Evolutionary conservation across 2,797 vertebrate species (phyloP).

Genomic region (Pseudochaenichthys georgianus): DNA sequence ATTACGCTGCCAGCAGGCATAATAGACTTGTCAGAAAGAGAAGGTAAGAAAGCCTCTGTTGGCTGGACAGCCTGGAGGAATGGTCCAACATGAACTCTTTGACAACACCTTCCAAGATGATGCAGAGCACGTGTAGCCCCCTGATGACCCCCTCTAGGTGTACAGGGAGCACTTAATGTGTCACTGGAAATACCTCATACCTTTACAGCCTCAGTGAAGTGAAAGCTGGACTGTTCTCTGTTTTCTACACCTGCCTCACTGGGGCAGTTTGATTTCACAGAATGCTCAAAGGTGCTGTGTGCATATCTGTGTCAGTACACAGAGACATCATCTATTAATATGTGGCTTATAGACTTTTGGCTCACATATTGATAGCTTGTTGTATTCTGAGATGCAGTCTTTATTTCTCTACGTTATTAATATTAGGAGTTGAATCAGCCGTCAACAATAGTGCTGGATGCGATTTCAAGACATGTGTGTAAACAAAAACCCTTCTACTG

Average conservation of each 20-base stretch:
- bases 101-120: constrained; percentile 38
- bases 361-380: background rate
- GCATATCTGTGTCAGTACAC: background rate
- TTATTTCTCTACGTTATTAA: background rate
- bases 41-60: constrained; percentile 3
- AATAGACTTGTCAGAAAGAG: background rate
- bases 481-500: background rate
- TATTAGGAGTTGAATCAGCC: background rate
- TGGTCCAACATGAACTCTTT: constrained; percentile 38
- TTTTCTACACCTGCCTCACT: background rate
- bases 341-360: background rate
- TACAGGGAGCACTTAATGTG: constrained; percentile 34
- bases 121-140: constrained; percentile 40
- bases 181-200: constrained; percentile 4
- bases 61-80: constrained; percentile 41
- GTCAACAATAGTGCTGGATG: background rate
- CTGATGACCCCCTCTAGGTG: constrained; percentile 31
- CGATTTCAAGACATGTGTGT: background rate
- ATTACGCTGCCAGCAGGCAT: constrained; percentile 17
- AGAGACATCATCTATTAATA: background rate
- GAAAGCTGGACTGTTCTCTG: background rate
- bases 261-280: background rate
- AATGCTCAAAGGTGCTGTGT: background rate
- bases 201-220: constrained; percentile 24
- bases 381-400: background rate